Evolutionary conservation across 2,797 vertebrate genomes (phyloP).

Genomic region (Sebastes ruberrimus): DNA sequence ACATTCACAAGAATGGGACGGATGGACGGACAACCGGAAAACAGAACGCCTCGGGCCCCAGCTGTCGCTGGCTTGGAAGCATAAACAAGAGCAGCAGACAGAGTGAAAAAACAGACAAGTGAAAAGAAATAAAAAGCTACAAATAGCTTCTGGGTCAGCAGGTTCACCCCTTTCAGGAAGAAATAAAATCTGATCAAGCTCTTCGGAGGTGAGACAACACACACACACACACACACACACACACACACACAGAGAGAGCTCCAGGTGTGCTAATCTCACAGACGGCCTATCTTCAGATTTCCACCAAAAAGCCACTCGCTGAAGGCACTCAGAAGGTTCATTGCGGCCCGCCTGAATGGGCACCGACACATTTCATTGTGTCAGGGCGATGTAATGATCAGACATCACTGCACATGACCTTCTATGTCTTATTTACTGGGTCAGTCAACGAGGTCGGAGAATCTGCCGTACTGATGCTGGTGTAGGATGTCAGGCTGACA

Average conservation of each 20-base stretch:
- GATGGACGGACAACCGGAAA: too few relatives aligned
- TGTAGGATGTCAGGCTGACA: not conserved
- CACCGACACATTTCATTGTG: not conserved
- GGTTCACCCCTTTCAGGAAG: conserved; percentile 22
- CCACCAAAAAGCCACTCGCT: not conserved
- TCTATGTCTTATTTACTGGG: conserved; percentile 27
- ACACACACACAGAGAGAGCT: not conserved
- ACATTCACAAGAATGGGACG: too few relatives aligned
- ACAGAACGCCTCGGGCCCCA: too few relatives aligned
- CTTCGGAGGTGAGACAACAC: not conserved
- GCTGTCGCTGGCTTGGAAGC: too few relatives aligned
- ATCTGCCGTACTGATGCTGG: not conserved
- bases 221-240: not conserved
- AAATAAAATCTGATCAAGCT: conserved; percentile 32
- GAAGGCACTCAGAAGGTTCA: conserved; percentile 16
- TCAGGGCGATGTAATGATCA: conserved; percentile 21
- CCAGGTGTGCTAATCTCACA: conserved; percentile 16
- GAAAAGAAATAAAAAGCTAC: not conserved
- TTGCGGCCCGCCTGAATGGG: not conserved
- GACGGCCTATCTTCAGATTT: conserved; percentile 20
- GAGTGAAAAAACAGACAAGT: not conserved
- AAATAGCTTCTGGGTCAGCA: conserved; percentile 31
- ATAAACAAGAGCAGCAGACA: not conserved
- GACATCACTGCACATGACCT: conserved; percentile 9
- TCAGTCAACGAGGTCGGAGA: not conserved